These are phyloP conservation scores for Larimichthys crocea DNA, from an alignment of 2,113 vertebrate species.

Conservation along the genomic window DNA sequence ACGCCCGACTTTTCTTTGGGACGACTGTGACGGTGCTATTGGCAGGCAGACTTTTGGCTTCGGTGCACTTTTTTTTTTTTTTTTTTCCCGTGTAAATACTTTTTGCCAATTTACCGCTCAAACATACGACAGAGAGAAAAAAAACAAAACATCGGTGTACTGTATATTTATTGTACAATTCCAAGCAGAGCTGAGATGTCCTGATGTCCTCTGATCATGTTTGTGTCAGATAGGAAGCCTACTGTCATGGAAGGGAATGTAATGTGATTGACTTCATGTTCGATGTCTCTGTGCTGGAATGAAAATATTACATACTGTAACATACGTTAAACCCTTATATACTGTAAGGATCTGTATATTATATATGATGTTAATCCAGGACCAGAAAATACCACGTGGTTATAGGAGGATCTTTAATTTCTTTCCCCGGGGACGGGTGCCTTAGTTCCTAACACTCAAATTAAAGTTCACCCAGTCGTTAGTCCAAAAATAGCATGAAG, in stretches of 20 bases:
- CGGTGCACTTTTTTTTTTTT: conserved; percentile 68
- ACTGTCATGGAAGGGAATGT: conserved; percentile 72
- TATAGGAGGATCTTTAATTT: conserved; percentile 29
- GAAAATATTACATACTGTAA: conserved; percentile 71
- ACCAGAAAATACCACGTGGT: conserved; percentile 53
- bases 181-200: conserved; percentile 62
- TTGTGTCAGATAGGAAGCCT: conserved; percentile 61
- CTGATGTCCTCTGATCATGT: conserved; percentile 41
- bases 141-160: conserved; percentile 65
- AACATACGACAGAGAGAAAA: conserved; percentile 45
- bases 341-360: conserved; percentile 65
- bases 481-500: conserved; percentile 13
- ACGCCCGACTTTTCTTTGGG: conserved; percentile 55
- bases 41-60: conserved; percentile 65
- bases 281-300: conserved; percentile 68
- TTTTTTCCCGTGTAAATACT: conserved; percentile 64
- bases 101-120: conserved; percentile 57
- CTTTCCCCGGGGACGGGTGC: conserved; percentile 42
- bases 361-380: conserved; percentile 61
- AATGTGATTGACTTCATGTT: conserved; percentile 60
- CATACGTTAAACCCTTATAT: conserved; percentile 63
- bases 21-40: conserved; percentile 68
- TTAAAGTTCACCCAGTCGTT: conserved; percentile 23
- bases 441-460: conserved; percentile 46
- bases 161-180: conserved; percentile 82